Evolutionary conservation across 2,113 vertebrate genomes (phyloP).

Genomic region (Strigops habroptila): DNA sequence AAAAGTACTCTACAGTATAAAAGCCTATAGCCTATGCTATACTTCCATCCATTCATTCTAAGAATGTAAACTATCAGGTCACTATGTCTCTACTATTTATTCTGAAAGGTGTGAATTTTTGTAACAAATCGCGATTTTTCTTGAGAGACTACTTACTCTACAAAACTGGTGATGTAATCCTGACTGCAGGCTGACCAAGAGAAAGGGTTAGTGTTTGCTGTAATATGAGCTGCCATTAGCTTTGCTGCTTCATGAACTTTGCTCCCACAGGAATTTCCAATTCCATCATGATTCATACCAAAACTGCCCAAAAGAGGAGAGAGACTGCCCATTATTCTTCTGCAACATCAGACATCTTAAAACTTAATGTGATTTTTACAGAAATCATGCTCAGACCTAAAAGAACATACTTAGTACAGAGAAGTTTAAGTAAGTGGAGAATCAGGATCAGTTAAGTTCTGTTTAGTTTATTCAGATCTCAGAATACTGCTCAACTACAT

Average conservation of each 20-base stretch:
- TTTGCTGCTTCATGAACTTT: slow-evolving; percentile 98
- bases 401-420: not conserved
- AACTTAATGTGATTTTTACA: not conserved
- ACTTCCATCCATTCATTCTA: not conserved
- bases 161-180: slow-evolving; percentile 99
- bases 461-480: not conserved
- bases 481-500: not conserved
- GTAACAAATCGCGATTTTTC: slow-evolving; percentile 54
- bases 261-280: slow-evolving; percentile 97
- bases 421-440: not conserved
- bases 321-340: slow-evolving; percentile 42
- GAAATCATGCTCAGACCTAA: not conserved
- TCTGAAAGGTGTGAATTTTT: slow-evolving; percentile 10
- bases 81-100: not conserved
- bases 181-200: slow-evolving; percentile 99
- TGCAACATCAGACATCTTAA: not conserved
- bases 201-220: slow-evolving; percentile 98
- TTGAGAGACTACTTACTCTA: slow-evolving; percentile 91
- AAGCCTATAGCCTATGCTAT: not conserved
- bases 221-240: slow-evolving; percentile 98
- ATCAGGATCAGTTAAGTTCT: not conserved
- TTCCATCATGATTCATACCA: slow-evolving; percentile 99
- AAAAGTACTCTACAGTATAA: not conserved
- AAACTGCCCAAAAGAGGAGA: slow-evolving; percentile 83
- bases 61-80: not conserved